phyloP scores from a whole-genome alignment of 2,113 vertebrate species.

The Alouatta palliata region DNA sequence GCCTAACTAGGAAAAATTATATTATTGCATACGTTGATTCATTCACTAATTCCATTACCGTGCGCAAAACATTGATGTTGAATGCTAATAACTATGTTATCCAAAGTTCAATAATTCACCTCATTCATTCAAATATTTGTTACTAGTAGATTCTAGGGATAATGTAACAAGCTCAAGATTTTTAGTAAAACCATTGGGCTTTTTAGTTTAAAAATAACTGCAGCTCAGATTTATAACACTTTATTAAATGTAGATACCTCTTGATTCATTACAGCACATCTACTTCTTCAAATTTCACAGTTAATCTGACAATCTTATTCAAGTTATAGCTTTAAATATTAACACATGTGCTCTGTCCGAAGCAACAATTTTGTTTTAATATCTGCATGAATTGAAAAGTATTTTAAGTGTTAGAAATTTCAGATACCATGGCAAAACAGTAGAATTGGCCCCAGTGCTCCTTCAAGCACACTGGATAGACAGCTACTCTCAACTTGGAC shows the following conservation, averaged over 20 bases:
- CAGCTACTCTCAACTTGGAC: not conserved
- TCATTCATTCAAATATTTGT: not conserved
- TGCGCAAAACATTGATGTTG: not conserved
- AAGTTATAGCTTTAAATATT: not conserved
- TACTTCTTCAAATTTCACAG: not conserved
- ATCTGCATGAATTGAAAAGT: not conserved
- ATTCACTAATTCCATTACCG: not conserved
- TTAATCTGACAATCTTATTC: not conserved
- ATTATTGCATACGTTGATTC: not conserved
- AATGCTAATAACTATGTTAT: not conserved
- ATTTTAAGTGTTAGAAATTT: not conserved
- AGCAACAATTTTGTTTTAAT: not conserved
- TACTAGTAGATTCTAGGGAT: not conserved
- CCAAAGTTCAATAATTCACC: not conserved
- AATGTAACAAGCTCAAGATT: not conserved
- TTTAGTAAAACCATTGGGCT: not conserved
- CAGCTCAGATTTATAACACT: not conserved
- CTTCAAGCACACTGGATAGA: not conserved
- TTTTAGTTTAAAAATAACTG: slow-evolving; percentile 4
- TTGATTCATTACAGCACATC: not conserved
- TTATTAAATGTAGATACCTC: not conserved
- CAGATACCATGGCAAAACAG: not conserved
- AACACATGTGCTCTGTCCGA: not conserved
- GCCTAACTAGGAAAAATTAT: not conserved
- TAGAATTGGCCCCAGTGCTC: not conserved